Evolutionary conservation across 2,797 vertebrate species (phyloP), one percentile per base, ranked within the genome.

Genomic region (Silurus aristotelis): DNA sequence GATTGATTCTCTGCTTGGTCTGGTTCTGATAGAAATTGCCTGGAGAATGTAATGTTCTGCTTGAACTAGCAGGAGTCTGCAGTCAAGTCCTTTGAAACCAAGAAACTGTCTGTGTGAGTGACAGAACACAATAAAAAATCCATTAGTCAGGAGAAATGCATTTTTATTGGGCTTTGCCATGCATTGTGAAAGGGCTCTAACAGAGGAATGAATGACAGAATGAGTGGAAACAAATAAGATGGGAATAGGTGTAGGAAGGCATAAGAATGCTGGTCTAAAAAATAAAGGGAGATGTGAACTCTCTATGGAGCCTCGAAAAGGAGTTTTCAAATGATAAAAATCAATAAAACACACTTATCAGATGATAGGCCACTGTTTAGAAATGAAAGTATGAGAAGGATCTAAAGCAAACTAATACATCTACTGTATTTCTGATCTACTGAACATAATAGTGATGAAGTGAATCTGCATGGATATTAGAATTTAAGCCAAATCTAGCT

Each of bases 11-110:
- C 20, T 76, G 84, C 83, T 80, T 87, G 86, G 86, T 80, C 82
- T 85, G 85, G 17, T 84, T 83, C 87, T 60, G 83, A 90, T 60
- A 88, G 78, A 89, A 87, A 90, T 89, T 87, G 90, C 87, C 87
- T 87, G 87, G 71, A 89, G 88, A 90, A 84, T 87, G 79, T 84
- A 88, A 89, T 87, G 89, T 90, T 90, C 87, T 88, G 89, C 89
- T 88, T 87, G 84, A 90, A 80, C 89, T 87, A 83, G 75, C 88
- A 87, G 83, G 81, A 80, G 86, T 82, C 83, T 85, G 84, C 87
- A 79, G 88, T 76, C 77, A 82, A 86, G 78, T 46, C 83, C 83
- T 86, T 63, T 56, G 81, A 88, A 84, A 87, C 84, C 77, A 82
- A 86, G 87, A 83, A 85, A 83, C 80, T 56, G 80, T 64, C 83